These are phyloP conservation scores for Aselliscus stoliczkanus DNA, from an alignment of 2,797 vertebrate species.

Conservation along the genomic window DNA sequence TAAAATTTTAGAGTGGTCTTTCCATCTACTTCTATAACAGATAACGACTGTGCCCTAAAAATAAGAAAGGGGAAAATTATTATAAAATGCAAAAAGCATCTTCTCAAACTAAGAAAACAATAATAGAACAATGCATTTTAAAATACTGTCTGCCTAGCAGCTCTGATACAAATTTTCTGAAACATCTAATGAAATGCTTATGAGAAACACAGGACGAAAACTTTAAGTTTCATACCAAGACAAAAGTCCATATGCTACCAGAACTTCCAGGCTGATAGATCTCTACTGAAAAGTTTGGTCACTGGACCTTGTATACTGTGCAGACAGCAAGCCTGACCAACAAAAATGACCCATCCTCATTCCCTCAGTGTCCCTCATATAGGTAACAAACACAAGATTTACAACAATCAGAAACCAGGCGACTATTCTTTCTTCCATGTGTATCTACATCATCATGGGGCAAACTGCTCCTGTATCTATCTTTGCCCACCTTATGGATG, in stretches of 20 bases:
- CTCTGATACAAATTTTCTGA: background rate
- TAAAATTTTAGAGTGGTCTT: background rate
- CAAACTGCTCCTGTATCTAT: background rate
- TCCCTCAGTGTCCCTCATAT: background rate
- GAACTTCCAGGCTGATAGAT: background rate
- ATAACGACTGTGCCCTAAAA: background rate
- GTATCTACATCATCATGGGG: background rate
- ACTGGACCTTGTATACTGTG: background rate
- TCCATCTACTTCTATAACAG: background rate
- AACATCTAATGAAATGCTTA: background rate
- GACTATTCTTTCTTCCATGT: background rate
- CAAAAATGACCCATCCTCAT: background rate
- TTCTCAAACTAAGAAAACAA: background rate
- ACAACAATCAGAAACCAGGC: background rate
- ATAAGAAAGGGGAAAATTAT: background rate
- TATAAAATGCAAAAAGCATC: background rate
- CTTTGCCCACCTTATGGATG: background rate
- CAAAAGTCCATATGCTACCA: background rate
- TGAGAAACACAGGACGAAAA: background rate
- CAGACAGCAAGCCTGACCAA: background rate
- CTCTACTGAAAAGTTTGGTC: background rate
- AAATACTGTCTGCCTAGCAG: background rate
- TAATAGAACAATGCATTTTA: background rate
- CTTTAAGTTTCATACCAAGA: background rate
- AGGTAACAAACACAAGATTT: background rate